Evolutionary conservation across 2,113 vertebrate genomes (phyloP).

Genomic region (Prolemur simus): DNA sequence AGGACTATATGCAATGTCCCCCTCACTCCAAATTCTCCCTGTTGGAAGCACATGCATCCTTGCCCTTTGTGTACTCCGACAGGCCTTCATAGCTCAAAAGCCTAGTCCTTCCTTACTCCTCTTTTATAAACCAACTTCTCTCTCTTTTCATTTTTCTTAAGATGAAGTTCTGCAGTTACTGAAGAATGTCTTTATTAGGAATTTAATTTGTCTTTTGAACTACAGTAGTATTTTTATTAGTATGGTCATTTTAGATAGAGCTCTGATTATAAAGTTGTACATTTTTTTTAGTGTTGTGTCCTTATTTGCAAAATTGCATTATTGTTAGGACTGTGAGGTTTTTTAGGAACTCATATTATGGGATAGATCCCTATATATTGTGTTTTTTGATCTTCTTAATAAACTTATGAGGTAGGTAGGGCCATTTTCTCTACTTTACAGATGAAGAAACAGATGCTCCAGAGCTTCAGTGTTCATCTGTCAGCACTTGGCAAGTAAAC

Average conservation of each 20-base stretch:
- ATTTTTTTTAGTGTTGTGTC: not conserved
- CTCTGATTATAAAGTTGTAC: not conserved
- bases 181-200: not conserved
- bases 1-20: not conserved
- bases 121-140: not conserved
- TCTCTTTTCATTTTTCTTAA: not conserved
- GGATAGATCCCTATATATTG: not conserved
- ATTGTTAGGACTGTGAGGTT: not conserved
- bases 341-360: not conserved
- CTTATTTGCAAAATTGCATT: not conserved
- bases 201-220: not conserved
- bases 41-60: not conserved
- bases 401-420: not conserved
- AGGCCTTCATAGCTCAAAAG: not conserved
- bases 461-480: not conserved
- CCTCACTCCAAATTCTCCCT: not conserved
- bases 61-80: not conserved
- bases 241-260: not conserved
- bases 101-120: rapidly evolving
- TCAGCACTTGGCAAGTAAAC: not conserved
- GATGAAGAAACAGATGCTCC: not conserved
- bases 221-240: not conserved
- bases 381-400: not conserved
- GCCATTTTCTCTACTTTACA: not conserved
- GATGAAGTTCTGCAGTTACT: not conserved